A percentile compares a stretch with the other conserved stretches of the same genome.
Conservation (phyloP, 2,797 vertebrate species). For the Darevskia nairensis region DNA sequence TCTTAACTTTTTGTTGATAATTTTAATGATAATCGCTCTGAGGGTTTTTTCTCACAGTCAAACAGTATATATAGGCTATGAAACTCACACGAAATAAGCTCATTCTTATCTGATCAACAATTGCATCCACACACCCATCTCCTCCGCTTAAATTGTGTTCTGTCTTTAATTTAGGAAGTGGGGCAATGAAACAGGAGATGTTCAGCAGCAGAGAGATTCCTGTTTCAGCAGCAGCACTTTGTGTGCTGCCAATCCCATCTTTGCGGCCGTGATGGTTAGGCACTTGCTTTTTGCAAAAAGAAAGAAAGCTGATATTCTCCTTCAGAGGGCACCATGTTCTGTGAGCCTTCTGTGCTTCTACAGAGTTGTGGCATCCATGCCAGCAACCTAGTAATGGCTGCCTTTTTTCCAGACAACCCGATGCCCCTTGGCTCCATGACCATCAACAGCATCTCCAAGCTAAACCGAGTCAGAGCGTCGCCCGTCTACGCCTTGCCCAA, state of each 20-base stretch:
- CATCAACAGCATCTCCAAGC: slow-evolving; percentile 87
- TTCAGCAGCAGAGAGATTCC: not conserved
- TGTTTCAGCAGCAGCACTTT: not conserved
- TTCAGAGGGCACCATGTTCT: not conserved
- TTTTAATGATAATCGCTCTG: too few relatives aligned
- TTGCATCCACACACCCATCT: not conserved
- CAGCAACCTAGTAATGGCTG: not conserved
- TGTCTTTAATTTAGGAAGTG: too few relatives aligned
- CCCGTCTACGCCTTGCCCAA: slow-evolving; percentile 88
- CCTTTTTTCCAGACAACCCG: slow-evolving; percentile 81
- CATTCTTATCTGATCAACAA: not conserved
- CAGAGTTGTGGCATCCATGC: too few relatives aligned
- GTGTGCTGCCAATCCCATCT: not conserved
- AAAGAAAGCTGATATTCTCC: not conserved
- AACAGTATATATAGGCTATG: too few relatives aligned
- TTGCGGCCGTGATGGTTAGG: not conserved
- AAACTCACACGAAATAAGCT: too few relatives aligned
- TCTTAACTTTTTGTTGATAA: too few relatives aligned
- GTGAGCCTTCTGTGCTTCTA: too few relatives aligned
- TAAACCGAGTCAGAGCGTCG: slow-evolving; percentile 86
- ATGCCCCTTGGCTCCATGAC: slow-evolving; percentile 92
- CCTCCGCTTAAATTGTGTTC: too few relatives aligned
- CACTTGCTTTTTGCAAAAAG: not conserved
- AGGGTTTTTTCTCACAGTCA: too few relatives aligned
- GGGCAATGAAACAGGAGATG: too few relatives aligned